phyloP scores from a whole-genome alignment of 2,113 vertebrate genomes.

The Xiphophorus couchianus region DNA sequence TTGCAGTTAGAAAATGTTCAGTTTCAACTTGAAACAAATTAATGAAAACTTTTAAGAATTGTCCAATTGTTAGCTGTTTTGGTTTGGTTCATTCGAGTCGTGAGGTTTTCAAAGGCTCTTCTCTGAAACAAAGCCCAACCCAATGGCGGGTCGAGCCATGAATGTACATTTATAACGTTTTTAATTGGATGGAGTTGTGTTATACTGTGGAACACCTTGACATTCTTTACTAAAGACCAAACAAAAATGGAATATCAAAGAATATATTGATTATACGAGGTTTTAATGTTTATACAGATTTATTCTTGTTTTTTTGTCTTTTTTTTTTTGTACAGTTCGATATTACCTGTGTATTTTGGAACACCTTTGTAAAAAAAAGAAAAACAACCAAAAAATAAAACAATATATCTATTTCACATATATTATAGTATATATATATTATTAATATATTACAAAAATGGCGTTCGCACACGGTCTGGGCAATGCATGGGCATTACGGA shows the following conservation, averaged over 20 bases:
- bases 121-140: too few relatives aligned
- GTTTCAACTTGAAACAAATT: too few relatives aligned
- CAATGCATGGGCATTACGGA: slow-evolving; percentile 45
- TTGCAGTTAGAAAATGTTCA: too few relatives aligned
- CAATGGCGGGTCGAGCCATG: slow-evolving; percentile 57
- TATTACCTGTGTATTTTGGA: slow-evolving; percentile 87
- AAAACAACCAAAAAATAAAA: slow-evolving; percentile 48
- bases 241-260: slow-evolving; percentile 62
- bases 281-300: slow-evolving; percentile 92
- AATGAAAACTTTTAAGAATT: too few relatives aligned
- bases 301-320: slow-evolving; percentile 63
- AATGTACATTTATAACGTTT: slow-evolving; percentile 82
- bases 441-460: background rate
- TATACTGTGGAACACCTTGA: background rate
- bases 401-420: slow-evolving; percentile 8
- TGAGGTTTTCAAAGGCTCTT: background rate
- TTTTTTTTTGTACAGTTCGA: slow-evolving; percentile 90
- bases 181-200: background rate
- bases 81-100: background rate
- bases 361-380: slow-evolving; percentile 71
- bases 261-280: slow-evolving; percentile 72
- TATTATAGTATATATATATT: background rate
- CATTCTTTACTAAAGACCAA: slow-evolving; percentile 77
- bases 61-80: too few relatives aligned
- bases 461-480: background rate